Base-by-base conservation (phyloP, 2,888 invertebrate genomes). In the Sesia bembeciformis region DNA sequence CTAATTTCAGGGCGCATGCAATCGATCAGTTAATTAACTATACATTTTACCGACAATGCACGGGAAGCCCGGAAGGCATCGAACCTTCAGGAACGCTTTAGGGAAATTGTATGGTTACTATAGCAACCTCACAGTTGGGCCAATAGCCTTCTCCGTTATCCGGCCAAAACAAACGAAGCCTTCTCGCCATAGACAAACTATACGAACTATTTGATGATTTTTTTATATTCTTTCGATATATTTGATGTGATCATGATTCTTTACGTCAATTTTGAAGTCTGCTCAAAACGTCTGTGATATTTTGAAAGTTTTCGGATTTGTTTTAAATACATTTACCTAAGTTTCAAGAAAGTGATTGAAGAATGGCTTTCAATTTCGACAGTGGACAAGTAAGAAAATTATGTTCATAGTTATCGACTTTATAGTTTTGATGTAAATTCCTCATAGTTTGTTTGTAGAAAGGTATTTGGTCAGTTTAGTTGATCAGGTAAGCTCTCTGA, bases 341-440 rank as follows among this genome's bases (percentile, higher is more conserved):
- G 68, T 68, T 66, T 64, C 56, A 62, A 60, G 60, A 60, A 60
- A 53, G 58, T 56, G 58, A 60, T 49, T 56, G 58, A 57, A 65
- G 56, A 51, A 89, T 89, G 88, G 74, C 88, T 53, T 88, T 68
- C 62, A 82, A 85, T 67, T 89, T 89, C 69, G 83, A 87, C 58
- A 88, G 88, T 58, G 88, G 82, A 43, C 88, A 89, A 66, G 88
- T 89, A 65, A 78, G 81, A 77, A 4, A 46, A 46, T 46, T n/a
- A 3, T 46, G n/a, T 46, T 46, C 7, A 3, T 6, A 46, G 8
- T 46, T 43, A 43, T 43, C 6, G 3, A n/a, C 4, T 43, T 43
- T 43, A 23, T 23, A 23, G 23, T 23, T 23, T 23, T 23, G 2
- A 23, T 23, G 23, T 23, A 23, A 23, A 23, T 23, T 23, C 23